Percentiles rank a stretch among this genome's conserved stretches.
Evolutionary conservation across 2,113 vertebrate genomes (phyloP).

Genomic region (Verasper variegatus): DNA sequence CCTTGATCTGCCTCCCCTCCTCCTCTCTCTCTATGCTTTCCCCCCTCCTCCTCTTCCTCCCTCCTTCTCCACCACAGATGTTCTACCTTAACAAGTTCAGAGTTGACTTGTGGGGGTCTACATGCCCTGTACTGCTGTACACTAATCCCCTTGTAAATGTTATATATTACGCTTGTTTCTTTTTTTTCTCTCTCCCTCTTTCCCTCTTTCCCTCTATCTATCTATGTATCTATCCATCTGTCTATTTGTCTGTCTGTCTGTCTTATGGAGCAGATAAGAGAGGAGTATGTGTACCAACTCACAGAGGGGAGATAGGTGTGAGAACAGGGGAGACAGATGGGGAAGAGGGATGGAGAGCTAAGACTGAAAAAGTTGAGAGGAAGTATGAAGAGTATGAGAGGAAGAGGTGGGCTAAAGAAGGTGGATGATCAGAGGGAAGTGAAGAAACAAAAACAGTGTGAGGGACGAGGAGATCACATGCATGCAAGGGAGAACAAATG

Average conservation of each 20-base stretch:
- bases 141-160: slow-evolving; percentile 68
- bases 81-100: slow-evolving; percentile 72
- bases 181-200: neutral
- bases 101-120: slow-evolving; percentile 62
- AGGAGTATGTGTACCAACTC: slow-evolving; percentile 40
- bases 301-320: slow-evolving; percentile 11
- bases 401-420: neutral
- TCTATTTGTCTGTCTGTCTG: neutral
- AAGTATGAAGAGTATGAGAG: no score
- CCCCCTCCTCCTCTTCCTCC: slow-evolving; percentile 11
- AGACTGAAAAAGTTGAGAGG: slow-evolving; percentile 27
- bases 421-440: slow-evolving; percentile 7
- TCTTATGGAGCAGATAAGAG: neutral
- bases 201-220: neutral
- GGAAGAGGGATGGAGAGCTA: neutral
- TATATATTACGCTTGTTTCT: slow-evolving; percentile 28
- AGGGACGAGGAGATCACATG: slow-evolving; percentile 21
- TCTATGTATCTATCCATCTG: neutral
- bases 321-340: neutral
- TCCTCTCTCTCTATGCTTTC: slow-evolving; percentile 53
- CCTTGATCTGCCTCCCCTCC: slow-evolving; percentile 70
- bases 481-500: slow-evolving; percentile 3
- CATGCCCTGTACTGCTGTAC: slow-evolving; percentile 55
- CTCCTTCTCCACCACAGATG: slow-evolving; percentile 59
- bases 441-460: slow-evolving; percentile 1